phyloP scores from a whole-genome alignment of 2,888 invertebrate genomes.

The Lymantria monacha region DNA sequence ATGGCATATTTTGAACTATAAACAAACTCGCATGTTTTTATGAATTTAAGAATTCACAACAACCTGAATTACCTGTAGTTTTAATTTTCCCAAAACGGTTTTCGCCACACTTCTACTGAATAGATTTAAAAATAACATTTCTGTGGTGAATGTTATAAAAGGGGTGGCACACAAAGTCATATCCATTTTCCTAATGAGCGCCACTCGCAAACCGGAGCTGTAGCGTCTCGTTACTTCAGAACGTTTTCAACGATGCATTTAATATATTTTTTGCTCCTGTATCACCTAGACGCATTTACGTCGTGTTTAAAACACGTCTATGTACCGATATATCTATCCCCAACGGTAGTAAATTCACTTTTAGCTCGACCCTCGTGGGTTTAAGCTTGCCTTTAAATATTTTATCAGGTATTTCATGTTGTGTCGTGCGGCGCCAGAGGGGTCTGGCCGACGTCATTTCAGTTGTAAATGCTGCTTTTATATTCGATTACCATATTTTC shows the following conservation, averaged over 20 bases:
- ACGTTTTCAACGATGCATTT: constrained; percentile 39
- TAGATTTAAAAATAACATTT: constrained; percentile 35
- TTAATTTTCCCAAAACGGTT: constrained; percentile 9
- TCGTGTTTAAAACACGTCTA: constrained; percentile 47
- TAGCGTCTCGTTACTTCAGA: constrained; percentile 33
- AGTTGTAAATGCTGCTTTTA: constrained; percentile 52
- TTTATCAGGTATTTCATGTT: constrained; percentile 72
- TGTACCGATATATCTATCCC: constrained; percentile 52
- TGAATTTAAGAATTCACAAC: constrained; percentile 19
- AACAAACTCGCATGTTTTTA: constrained; percentile 12
- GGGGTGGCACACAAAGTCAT: constrained; percentile 33
- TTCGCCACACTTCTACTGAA: constrained; percentile 14
- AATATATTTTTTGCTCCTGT: constrained; percentile 44
- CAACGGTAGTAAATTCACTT: constrained; percentile 66
- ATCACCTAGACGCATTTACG: constrained; percentile 40
- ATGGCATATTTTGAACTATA: constrained; percentile 52
- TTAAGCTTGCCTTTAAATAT: constrained; percentile 72
- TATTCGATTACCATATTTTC: constrained; percentile 52
- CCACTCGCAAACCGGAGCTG: constrained; percentile 43
- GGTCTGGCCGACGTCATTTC: constrained; percentile 54
- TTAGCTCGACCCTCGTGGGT: constrained; percentile 54
- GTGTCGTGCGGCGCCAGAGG: constrained; percentile 72
- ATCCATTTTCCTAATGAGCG: constrained; percentile 55
- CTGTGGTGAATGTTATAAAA: constrained; percentile 24
- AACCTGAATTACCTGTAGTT: constrained; percentile 7